A percentile compares a stretch with the other conserved stretches of the same genome.
Conservation (phyloP, 2,888 invertebrate species). For the Caenorhabditis zanzibari region DNA sequence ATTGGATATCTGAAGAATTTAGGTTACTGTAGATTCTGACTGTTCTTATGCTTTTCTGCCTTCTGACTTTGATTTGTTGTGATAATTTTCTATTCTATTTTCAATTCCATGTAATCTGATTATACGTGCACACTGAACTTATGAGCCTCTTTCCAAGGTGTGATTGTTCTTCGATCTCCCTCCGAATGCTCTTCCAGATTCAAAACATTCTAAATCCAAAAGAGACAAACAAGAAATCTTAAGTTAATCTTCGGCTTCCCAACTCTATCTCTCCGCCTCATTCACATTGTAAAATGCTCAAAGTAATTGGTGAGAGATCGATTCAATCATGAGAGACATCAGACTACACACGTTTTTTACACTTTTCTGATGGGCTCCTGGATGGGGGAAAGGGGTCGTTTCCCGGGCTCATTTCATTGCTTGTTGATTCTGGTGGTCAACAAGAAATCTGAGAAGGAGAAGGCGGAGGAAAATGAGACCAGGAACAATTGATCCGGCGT, state of each 20-base stretch:
- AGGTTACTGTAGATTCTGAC: too few species aligned
- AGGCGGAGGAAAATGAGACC: constrained; percentile 43
- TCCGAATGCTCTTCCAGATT: neutral
- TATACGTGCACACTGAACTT: neutral
- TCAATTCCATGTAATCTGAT: too few species aligned
- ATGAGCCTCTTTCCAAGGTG: neutral
- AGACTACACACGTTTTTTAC: constrained; percentile 55
- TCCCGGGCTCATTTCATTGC: constrained; percentile 54
- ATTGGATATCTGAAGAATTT: too few species aligned
- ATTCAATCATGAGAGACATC: constrained; percentile 23
- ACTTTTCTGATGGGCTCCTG: constrained; percentile 36
- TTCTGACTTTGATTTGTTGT: too few species aligned
- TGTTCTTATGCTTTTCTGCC: too few species aligned
- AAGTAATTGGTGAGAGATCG: constrained; percentile 49
- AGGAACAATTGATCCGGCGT: constrained; percentile 70
- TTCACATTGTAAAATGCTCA: constrained; percentile 59
- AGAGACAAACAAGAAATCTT: constrained; percentile 40
- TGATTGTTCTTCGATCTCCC: neutral
- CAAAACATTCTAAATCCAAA: constrained; percentile 25
- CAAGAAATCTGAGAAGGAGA: constrained; percentile 16
- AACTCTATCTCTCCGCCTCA: constrained; percentile 35
- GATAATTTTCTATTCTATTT: too few species aligned
- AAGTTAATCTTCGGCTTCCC: constrained; percentile 40
- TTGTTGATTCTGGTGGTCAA: constrained; percentile 59
- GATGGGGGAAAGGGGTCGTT: constrained; percentile 39